Conservation (phyloP, 2,888 invertebrate species). For the Tipula lateralis region DNA sequence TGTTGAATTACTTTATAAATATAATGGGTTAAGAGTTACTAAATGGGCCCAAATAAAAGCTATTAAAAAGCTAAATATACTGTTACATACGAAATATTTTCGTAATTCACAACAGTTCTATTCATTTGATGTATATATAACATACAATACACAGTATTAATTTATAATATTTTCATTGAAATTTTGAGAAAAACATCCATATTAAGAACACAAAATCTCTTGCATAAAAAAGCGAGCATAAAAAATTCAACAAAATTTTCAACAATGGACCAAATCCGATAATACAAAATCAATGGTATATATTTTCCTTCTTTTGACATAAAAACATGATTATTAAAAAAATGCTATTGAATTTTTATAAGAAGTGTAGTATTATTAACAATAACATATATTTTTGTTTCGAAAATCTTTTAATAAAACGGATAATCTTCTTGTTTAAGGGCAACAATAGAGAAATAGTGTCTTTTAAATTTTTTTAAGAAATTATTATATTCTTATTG, state of each 20-base stretch:
- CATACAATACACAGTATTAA: not conserved
- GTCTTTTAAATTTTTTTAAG: not conserved
- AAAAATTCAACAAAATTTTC: not conserved
- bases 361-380: not conserved
- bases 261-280: constrained; percentile 13
- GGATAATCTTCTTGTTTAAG: constrained; percentile 9
- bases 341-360: not conserved
- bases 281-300: not conserved
- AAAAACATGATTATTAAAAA: not conserved
- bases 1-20: too few relatives aligned
- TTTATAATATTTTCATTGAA: constrained; percentile 11
- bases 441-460: not conserved
- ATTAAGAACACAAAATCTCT: not conserved
- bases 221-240: not conserved
- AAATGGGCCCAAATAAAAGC: too few relatives aligned
- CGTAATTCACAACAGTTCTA: too few relatives aligned
- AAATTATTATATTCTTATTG: not conserved
- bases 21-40: too few relatives aligned
- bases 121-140: too few relatives aligned
- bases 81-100: not conserved
- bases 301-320: not conserved
- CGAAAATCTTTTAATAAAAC: not conserved
- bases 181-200: not conserved
- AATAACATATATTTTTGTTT: not conserved
- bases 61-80: too few relatives aligned